These are phyloP conservation scores for Pseudomyrmex flavicornis DNA, from an alignment of 1,140 invertebrate species.

Conservation along the genomic window DNA sequence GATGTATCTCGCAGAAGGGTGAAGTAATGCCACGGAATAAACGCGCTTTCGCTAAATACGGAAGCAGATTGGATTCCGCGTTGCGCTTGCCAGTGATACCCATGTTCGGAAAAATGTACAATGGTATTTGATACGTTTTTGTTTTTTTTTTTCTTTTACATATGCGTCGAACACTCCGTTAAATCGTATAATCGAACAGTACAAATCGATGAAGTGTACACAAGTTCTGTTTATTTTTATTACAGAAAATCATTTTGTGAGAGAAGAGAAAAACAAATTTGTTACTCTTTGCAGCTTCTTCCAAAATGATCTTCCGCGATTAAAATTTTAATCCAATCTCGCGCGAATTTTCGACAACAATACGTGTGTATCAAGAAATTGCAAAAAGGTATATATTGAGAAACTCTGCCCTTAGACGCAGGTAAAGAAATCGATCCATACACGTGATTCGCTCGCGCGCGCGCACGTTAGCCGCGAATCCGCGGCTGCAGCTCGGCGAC, in stretches of 20 bases:
- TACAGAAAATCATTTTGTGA: neutral
- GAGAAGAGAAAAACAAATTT: neutral
- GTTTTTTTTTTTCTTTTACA: no score
- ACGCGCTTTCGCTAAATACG: conserved; percentile 48
- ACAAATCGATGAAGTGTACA: no score
- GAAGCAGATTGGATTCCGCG: conserved; percentile 47
- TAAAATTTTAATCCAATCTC: neutral
- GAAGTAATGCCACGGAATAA: conserved; percentile 70
- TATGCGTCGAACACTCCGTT: no score
- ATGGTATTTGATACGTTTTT: no score
- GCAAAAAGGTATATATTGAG: conserved; percentile 48
- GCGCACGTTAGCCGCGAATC: neutral
- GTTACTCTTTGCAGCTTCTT: no score
- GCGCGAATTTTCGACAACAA: neutral
- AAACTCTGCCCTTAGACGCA: conserved; percentile 57
- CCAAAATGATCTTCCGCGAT: no score
- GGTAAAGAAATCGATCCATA: conserved; percentile 72
- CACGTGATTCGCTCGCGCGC: conserved; percentile 39
- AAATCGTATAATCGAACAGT: no score
- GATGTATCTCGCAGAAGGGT: conserved; percentile 62
- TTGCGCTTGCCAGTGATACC: conserved; percentile 38
- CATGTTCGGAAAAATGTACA: neutral
- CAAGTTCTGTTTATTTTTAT: no score
- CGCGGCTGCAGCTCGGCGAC: neutral
- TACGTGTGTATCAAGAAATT: conserved; percentile 16